Evolutionary conservation across 2,888 invertebrate genomes (phyloP), one percentile per base, ranked within the genome.

Genomic region (Eulithis testata): DNA sequence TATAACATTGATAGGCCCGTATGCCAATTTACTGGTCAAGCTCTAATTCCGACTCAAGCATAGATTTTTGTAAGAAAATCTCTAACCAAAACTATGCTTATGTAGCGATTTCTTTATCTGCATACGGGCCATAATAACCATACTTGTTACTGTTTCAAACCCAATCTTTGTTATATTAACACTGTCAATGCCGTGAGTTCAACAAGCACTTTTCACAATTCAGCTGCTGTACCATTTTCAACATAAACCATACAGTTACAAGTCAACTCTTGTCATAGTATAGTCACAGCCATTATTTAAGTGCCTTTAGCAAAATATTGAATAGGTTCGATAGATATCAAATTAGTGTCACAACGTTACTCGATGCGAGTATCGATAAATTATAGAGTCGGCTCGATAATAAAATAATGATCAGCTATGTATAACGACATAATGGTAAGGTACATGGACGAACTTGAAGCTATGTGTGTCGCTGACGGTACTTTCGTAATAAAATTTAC

Each of bases 381-480:
- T 87, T 82, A 83, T 76, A 77, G 77, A 69, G 73, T 69, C 75
- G 71, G 75, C 72, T 78, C 75, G 83, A 86, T 88, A 88, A 87
- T 88, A 83, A 83, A 88, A 84, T 88, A 88, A 89, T 89, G 81
- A 83, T 69, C 49, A 83, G 70, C 71, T 79, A 78, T 74, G 69
- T 72, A 69, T 82, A 83, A 83, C 81, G 76, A 82, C 76, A 74
- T 85, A 83, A 86, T 85, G 72, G 74, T 53, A 47, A 59, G 55
- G 49, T 63, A 47, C 8, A 12, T 62, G 50, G 44, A 40, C 59
- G 47, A 45, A 63, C 11, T 59, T 4, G 44, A 12, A 62, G 60
- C 12, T 8, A n/a, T n/a, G 9, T 49, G 21, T 49, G 40, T 11
- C 40, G 40, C 40, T 2, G 21, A 6, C 49, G 1, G 21, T 49